Conservation (phyloP, 1,140 invertebrate species). For the Daktulosphaira vitifoliae region DNA sequence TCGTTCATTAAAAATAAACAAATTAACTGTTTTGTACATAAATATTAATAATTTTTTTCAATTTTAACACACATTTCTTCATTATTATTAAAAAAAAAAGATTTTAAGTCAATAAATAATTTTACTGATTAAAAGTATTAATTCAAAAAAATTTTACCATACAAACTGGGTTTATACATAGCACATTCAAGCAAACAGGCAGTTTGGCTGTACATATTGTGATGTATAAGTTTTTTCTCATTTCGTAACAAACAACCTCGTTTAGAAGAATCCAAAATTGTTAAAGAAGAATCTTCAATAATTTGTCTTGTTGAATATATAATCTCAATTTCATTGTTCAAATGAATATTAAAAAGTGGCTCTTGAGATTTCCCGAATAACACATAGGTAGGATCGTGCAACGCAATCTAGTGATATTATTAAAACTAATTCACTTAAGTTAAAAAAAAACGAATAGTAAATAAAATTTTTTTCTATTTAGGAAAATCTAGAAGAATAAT, state of each 20-base stretch:
- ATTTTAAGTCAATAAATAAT: too few relatives aligned
- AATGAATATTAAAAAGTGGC: background rate
- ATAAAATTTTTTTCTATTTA: too few relatives aligned
- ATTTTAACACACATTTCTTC: too few relatives aligned
- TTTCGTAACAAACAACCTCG: background rate
- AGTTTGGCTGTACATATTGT: background rate
- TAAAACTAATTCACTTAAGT: too few relatives aligned
- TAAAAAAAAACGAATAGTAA: too few relatives aligned
- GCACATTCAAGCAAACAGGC: slow-evolving; percentile 11
- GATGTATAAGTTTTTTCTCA: background rate
- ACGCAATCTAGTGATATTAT: slow-evolving; percentile 1
- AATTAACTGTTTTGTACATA: too few relatives aligned
- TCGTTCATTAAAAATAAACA: too few relatives aligned
- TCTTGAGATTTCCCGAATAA: background rate
- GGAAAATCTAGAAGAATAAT: too few relatives aligned
- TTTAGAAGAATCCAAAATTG: background rate
- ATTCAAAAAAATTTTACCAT: too few relatives aligned
- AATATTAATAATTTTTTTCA: too few relatives aligned
- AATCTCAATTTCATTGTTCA: background rate
- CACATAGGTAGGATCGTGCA: background rate
- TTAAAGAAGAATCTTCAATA: background rate
- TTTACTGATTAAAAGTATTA: too few relatives aligned
- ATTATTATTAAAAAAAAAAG: too few relatives aligned
- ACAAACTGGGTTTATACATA: background rate
- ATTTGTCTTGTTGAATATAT: background rate